Evolutionary conservation across 1,140 invertebrate genomes (phyloP).

Genomic region (Calephelis virginiensis): DNA sequence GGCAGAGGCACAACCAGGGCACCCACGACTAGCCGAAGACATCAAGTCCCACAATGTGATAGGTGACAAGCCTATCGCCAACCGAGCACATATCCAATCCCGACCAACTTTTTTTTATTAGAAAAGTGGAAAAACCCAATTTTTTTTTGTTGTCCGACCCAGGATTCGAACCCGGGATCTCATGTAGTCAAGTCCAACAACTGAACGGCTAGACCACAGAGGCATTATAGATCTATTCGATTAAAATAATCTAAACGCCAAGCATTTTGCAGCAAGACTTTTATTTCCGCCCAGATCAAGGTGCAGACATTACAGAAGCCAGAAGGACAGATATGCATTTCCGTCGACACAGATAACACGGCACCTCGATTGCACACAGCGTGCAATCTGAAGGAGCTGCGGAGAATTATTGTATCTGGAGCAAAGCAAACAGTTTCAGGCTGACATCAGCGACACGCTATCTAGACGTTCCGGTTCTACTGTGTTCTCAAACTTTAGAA

Average conservation of each 20-base stretch:
- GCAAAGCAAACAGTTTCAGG: conserved; percentile 36
- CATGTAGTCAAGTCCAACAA: too few species aligned
- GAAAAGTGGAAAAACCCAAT: too few species aligned
- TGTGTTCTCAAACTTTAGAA: conserved; percentile 25
- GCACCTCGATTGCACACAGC: conserved; percentile 27
- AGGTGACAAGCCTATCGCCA: too few species aligned
- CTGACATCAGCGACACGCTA: conserved; percentile 34
- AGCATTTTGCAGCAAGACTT: neutral
- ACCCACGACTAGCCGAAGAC: too few species aligned
- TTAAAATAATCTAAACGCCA: neutral
- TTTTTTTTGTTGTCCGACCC: too few species aligned
- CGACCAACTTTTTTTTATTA: too few species aligned
- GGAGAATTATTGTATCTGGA: conserved; percentile 35
- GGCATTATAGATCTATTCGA: neutral
- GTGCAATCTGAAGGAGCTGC: conserved; percentile 26
- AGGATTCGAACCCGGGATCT: too few species aligned
- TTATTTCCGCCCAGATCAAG: neutral
- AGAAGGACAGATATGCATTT: conserved; percentile 25
- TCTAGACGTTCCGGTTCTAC: conserved; percentile 34
- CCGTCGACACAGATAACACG: conserved; percentile 35
- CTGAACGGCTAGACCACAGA: too few species aligned
- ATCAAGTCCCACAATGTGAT: too few species aligned
- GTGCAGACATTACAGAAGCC: conserved; percentile 23
- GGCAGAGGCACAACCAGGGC: too few species aligned
- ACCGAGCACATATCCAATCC: too few species aligned